Percentiles rank a stretch among this genome's conserved stretches.
Evolutionary conservation across 2,113 vertebrate species (phyloP).

Genomic region (Cinclus cinclus): DNA sequence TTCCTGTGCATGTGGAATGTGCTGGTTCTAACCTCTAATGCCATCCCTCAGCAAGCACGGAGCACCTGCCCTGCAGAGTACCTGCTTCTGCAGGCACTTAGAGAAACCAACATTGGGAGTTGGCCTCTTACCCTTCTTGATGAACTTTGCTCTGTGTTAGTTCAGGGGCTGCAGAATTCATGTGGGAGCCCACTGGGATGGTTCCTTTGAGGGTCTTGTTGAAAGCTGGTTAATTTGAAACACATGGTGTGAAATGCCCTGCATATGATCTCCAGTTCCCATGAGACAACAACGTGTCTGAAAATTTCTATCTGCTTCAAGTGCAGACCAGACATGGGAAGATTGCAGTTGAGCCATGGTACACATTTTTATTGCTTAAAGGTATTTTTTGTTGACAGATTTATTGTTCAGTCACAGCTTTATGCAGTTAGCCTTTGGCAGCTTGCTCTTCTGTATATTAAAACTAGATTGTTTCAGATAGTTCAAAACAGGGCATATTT

Average conservation of each 20-base stretch:
- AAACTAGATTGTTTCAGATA: conserved; percentile 23
- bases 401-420: conserved; percentile 36
- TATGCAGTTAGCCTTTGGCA: conserved; percentile 28
- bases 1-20: neutral
- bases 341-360: neutral
- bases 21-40: neutral
- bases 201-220: neutral
- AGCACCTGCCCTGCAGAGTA: neutral
- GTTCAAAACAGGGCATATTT: conserved; percentile 5
- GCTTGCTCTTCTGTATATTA: conserved; percentile 36
- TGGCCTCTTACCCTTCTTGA: neutral
- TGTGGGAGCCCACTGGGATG: neutral
- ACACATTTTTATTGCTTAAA: conserved; percentile 5
- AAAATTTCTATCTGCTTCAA: neutral
- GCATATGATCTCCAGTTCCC: neutral
- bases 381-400: conserved; percentile 36
- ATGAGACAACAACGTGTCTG: neutral
- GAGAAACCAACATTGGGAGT: neutral
- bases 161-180: neutral
- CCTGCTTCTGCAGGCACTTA: neutral
- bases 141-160: neutral
- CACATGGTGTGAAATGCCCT: neutral
- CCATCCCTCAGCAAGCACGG: neutral
- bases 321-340: neutral
- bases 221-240: conserved; percentile 20